These are phyloP conservation scores for Drosophila paulistorum DNA, from an alignment of 1,140 invertebrate genomes.

Conservation along the genomic window DNA sequence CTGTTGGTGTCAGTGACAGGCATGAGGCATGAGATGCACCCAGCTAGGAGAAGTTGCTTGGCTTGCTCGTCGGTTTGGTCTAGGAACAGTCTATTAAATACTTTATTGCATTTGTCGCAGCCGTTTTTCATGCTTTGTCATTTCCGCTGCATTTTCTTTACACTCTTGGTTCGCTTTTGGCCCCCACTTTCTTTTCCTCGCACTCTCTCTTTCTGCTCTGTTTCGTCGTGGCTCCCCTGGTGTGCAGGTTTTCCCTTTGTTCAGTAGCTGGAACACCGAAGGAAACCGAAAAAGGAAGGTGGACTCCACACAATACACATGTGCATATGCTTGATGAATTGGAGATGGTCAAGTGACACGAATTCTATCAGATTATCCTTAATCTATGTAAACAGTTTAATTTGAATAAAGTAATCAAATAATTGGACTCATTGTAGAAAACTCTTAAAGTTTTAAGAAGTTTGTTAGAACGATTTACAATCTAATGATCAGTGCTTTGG, in stretches of 20 bases:
- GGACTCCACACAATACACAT: constrained; percentile 28
- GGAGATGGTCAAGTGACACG: constrained; percentile 17
- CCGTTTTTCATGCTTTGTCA: constrained; percentile 81
- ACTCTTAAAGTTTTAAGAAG: too few relatives aligned
- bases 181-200: constrained; percentile 12
- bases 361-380: too few relatives aligned
- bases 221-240: constrained; percentile 23
- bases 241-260: constrained; percentile 58
- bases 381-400: too few relatives aligned
- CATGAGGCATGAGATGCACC: constrained; percentile 46
- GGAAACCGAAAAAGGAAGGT: constrained; percentile 23
- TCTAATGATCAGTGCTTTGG: too few relatives aligned
- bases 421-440: background rate
- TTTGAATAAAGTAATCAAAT: too few relatives aligned
- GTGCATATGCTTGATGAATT: constrained; percentile 26
- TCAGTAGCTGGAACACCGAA: constrained; percentile 32
- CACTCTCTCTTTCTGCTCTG: background rate
- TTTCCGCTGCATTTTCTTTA: constrained; percentile 80
- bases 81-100: constrained; percentile 82
- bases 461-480: too few relatives aligned
- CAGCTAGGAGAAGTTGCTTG: constrained; percentile 34
- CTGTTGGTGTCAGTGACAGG: constrained; percentile 68
- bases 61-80: constrained; percentile 35
- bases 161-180: constrained; percentile 39
- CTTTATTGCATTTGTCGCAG: constrained; percentile 82